Evolutionary conservation across 2,113 vertebrate genomes (phyloP).

Genomic region (Rhegmatorhina hoffmannsi): DNA sequence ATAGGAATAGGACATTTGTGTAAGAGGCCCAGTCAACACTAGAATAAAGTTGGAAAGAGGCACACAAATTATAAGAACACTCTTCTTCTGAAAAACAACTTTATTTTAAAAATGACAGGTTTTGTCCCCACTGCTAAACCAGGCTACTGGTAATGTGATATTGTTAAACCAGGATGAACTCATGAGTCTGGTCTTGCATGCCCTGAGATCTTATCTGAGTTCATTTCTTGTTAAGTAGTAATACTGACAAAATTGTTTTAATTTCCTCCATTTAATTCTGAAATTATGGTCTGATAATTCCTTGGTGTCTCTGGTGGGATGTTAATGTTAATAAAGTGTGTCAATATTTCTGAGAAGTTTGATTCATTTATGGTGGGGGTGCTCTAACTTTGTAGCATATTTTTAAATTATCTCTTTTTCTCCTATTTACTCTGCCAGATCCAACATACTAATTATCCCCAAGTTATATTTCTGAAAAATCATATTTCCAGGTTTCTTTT

Average conservation of each 20-base stretch:
- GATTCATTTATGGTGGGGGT: not conserved
- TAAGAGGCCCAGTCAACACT: not conserved
- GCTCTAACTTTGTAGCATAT: not conserved
- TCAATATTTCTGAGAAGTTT: not conserved
- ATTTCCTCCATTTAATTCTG: constrained; percentile 6
- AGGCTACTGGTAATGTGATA: not conserved
- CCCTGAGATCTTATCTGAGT: not conserved
- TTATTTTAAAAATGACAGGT: not conserved
- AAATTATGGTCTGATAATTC: not conserved
- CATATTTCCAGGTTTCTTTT: constrained; percentile 8
- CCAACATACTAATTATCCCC: not conserved
- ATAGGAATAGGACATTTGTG: not conserved
- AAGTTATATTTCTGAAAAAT: not conserved
- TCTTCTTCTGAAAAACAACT: not conserved
- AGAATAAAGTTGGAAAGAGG: not conserved
- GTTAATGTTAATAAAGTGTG: not conserved
- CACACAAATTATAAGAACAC: not conserved
- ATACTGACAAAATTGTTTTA: not conserved
- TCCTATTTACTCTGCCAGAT: constrained; percentile 1
- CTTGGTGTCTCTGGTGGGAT: not conserved
- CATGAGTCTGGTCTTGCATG: not conserved
- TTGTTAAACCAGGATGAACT: not conserved
- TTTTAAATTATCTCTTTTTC: not conserved
- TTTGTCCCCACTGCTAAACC: not conserved
- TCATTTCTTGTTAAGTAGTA: not conserved